Evolutionary conservation across 1,140 invertebrate species (phyloP).

Genomic region (Sarcophaga bullata): DNA sequence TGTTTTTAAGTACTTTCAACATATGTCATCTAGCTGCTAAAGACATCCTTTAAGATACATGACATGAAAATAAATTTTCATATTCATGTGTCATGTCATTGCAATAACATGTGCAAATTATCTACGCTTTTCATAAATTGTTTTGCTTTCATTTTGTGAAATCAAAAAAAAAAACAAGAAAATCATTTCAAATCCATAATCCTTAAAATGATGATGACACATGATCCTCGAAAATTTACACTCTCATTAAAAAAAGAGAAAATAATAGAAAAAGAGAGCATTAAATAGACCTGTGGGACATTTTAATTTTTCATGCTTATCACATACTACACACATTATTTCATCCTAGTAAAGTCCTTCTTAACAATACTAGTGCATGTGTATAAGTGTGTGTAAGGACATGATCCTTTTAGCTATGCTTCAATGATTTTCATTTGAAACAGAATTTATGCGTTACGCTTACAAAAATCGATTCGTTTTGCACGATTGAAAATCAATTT

Average conservation of each 20-base stretch:
- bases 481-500: slow-evolving; percentile 5
- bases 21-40: too few relatives aligned
- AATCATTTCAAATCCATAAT: not conserved
- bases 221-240: slow-evolving; percentile 18
- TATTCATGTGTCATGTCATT: not conserved
- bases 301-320: slow-evolving; percentile 12
- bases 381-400: not conserved
- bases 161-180: not conserved
- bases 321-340: not conserved
- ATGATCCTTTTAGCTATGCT: not conserved
- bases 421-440: not conserved
- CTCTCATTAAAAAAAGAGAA: not conserved
- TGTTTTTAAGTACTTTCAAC: too few relatives aligned
- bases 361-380: not conserved
- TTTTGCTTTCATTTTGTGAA: not conserved
- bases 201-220: slow-evolving; percentile 9
- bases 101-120: slow-evolving; percentile 21
- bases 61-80: too few relatives aligned
- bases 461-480: not conserved
- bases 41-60: too few relatives aligned
- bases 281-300: not conserved
- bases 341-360: not conserved
- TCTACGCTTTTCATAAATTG: not conserved
- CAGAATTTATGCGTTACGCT: not conserved
- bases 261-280: not conserved